A percentile compares a stretch with the other conserved stretches of the same genome.
phyloP scores from a whole-genome alignment of 2,113 vertebrate genomes.

The Zapornia atra region DNA sequence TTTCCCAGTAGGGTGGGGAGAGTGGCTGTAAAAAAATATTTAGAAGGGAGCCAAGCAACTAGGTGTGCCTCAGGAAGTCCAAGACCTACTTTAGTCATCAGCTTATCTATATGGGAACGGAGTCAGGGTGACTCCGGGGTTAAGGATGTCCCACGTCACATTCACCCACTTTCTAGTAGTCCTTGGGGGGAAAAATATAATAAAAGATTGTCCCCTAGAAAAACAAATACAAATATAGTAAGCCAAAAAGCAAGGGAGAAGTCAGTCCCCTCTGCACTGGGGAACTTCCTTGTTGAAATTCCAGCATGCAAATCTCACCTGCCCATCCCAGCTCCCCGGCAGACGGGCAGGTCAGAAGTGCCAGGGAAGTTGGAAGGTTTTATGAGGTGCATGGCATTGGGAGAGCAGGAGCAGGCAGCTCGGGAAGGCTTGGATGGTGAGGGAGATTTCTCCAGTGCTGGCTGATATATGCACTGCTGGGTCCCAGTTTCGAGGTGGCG shows the following conservation, averaged over 20 bases:
- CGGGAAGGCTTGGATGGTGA: rapidly evolving
- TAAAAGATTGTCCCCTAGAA: neutral
- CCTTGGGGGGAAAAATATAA: neutral
- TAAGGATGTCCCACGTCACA: neutral
- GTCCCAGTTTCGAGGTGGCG: neutral
- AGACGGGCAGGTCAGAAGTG: neutral
- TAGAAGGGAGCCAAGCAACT: neutral
- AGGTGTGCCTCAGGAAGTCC: conserved; percentile 1
- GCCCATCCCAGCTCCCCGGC: neutral
- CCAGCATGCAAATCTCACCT: neutral
- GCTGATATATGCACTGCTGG: neutral
- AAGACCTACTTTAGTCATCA: neutral
- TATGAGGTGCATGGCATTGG: rapidly evolving
- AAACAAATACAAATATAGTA: rapidly evolving
- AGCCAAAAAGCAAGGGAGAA: neutral
- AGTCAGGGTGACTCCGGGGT: neutral
- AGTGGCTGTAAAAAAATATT: neutral
- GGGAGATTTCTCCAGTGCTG: rapidly evolving
- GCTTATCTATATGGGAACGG: neutral
- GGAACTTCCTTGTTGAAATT: neutral
- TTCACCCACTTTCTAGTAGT: neutral
- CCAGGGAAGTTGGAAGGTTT: neutral
- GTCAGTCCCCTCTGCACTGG: rapidly evolving
- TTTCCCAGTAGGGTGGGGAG: neutral
- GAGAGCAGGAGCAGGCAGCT: neutral